A percentile compares a stretch with the other conserved stretches of the same genome.
Evolutionary conservation across 2,888 invertebrate genomes (phyloP).

Genomic region (Ceriagrion tenellum): DNA sequence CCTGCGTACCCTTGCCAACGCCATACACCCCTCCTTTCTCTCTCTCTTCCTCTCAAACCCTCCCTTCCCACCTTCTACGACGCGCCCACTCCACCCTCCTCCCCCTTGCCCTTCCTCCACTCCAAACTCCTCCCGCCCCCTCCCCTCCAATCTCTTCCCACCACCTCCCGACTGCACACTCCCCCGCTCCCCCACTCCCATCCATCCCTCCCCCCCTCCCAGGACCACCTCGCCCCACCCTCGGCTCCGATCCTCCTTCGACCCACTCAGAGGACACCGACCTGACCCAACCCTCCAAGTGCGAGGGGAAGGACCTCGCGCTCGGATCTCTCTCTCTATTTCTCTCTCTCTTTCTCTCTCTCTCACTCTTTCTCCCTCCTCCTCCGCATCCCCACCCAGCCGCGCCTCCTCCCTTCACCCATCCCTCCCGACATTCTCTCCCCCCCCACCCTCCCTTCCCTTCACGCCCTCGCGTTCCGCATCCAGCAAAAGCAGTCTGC

Average conservation of each 20-base stretch:
- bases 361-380: not conserved
- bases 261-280: slow-evolving; percentile 52
- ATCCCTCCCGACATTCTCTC: too few relatives aligned
- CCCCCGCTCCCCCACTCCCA: not conserved
- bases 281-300: slow-evolving; percentile 47
- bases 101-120: not conserved
- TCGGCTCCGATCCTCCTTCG: slow-evolving; percentile 34
- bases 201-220: not conserved
- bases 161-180: not conserved
- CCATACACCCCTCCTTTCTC: too few relatives aligned
- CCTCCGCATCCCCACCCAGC: not conserved
- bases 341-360: not conserved
- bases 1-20: not conserved
- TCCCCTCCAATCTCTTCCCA: not conserved
- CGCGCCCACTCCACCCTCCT: not conserved
- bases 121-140: too few relatives aligned
- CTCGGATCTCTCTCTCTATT: not conserved
- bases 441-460: not conserved
- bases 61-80: not conserved
- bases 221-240: not conserved
- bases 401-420: not conserved
- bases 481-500: too few relatives aligned
- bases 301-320: slow-evolving; percentile 42
- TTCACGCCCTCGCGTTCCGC: not conserved
- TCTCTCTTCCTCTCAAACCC: too few relatives aligned